Evolutionary conservation across 2,113 vertebrate species (phyloP), one percentile per base, ranked within the genome.

Genomic region (Odocoileus virginianus): DNA sequence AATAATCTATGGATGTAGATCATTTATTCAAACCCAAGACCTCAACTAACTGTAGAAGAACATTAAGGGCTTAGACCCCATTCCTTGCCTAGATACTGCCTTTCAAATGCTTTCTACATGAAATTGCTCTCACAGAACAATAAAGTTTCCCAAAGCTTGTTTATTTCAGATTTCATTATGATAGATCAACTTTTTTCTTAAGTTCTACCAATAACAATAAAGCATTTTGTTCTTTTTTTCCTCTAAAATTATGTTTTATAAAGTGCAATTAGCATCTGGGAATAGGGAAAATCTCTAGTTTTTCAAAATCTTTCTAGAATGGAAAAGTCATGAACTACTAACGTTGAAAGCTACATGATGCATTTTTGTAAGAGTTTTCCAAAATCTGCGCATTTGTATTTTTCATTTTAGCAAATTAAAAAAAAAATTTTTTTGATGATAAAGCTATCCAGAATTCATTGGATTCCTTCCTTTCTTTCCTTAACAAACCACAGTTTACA

Each of bases 401-500:
- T 82, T 79, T 78, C 43, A 64, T 87, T 82, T 91, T 60, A 74
- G 52, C 21, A 76, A 90, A 61, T 8, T 3, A 2, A n/a, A 27
- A 50, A 50, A 5, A 21, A 30, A 50, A 6, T 9, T 28, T 93
- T 28, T 93, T 81, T 7, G 21, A 76, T n/a, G 47, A n/a, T 40
- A 92, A 64, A 87, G n/a, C 33, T 23, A 57, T 64, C 27, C 25
- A 93, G 83, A 95, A 95, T 94, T 91, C 83, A 76, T 3, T 36
- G 86, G 16, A 91, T 78, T 76, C 54, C 36, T 60, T 47, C n/a
- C 54, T 87, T 55, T 47, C 74, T 84, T 88, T 89, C 67, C 86
- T 97, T 97, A 95, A 94, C 89, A 91, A 89, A 94, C 7, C n/a
- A 64, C 4, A 47, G 54, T 96, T 98, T 93, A 96, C 28, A 93